Evolutionary conservation across 2,888 invertebrate species (phyloP), one percentile per base, ranked within the genome.

Genomic region (Gymnoscelis rufifasciata): DNA sequence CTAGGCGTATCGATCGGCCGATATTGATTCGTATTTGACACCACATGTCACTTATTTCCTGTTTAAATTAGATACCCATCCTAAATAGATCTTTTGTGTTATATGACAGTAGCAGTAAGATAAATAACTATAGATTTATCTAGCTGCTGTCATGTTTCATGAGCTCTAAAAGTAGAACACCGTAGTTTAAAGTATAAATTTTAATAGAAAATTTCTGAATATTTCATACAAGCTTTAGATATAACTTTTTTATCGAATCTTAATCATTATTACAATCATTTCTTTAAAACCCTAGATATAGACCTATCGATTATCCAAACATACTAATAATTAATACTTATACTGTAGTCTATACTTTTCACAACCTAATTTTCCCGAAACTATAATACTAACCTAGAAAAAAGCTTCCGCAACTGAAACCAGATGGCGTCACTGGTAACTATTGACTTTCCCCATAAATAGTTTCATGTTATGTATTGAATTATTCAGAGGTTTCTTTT

Each of bases 391-490:
- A 52, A 49, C 54, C 52, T 51, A 57, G 35, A 44, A 49, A 50
- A 7, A 13, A 26, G 39, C 15, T 54, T 47, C 12, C 31, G 4
- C 0, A 2, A 26, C 19, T 12, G 24, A 31, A 43, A 45, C 45
- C 6, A 57, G 57, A 57, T 54, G 57, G 57, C 57, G 57, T 23
- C 43, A 43, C 31, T 33, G 7, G 43, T 29, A 36, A 37, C 43
- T 51, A 51, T 54, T 52, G 46, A 43, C 51, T 51, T 50, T 47
- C 37, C 30, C 27, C 28, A 8, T 37, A 40, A 41, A 45, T 45
- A 50, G 42, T 41, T 40, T 26, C 38, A 24, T 41, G 39, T 44
- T 38, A 39, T 43, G 19, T 40, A 31, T 13, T 44, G 38, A 42
- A 26, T 54, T 45, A 52, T 54, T 52, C 52, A 54, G 38, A 39